These are phyloP conservation scores for Latheticus oryzae DNA, from an alignment of 2,888 invertebrate genomes.

Conservation along the genomic window DNA sequence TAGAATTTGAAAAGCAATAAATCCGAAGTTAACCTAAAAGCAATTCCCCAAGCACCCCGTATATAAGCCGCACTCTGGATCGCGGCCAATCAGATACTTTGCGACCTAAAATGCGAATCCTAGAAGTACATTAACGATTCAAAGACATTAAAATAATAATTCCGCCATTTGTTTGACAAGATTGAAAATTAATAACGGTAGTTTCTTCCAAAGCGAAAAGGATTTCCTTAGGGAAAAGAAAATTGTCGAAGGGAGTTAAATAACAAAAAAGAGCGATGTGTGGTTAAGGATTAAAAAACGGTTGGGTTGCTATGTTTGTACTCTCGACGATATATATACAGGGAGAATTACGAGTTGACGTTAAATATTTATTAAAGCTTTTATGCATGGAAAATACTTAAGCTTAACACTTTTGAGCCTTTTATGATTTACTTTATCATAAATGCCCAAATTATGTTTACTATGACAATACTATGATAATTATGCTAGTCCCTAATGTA, in stretches of 20 bases:
- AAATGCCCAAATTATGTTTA: too few relatives aligned
- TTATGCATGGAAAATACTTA: background rate
- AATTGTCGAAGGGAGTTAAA: too few relatives aligned
- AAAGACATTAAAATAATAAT: slow-evolving; percentile 12
- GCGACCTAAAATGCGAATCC: slow-evolving; percentile 27
- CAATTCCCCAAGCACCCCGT: slow-evolving; percentile 37
- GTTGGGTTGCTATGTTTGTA: slow-evolving; percentile 11
- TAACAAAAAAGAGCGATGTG: slow-evolving; percentile 19
- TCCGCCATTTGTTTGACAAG: slow-evolving; percentile 8
- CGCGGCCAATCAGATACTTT: slow-evolving; percentile 33
- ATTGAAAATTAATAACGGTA: too few relatives aligned
- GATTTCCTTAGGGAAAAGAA: slow-evolving; percentile 13
- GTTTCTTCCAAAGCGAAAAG: background rate
- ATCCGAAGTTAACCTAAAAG: slow-evolving; percentile 38
- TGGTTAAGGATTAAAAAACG: slow-evolving; percentile 16
- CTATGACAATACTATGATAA: too few relatives aligned
- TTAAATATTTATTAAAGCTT: slow-evolving; percentile 28
- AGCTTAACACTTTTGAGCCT: background rate
- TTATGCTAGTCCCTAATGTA: too few relatives aligned
- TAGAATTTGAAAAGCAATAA: slow-evolving; percentile 37
- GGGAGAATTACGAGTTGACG: slow-evolving; percentile 11
- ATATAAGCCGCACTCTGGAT: slow-evolving; percentile 27
- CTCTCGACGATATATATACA: slow-evolving; percentile 15
- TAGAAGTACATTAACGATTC: slow-evolving; percentile 27
- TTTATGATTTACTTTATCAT: too few relatives aligned